phyloP scores from a whole-genome alignment of 2,888 invertebrate species.

The Meghimatium bilineatum region DNA sequence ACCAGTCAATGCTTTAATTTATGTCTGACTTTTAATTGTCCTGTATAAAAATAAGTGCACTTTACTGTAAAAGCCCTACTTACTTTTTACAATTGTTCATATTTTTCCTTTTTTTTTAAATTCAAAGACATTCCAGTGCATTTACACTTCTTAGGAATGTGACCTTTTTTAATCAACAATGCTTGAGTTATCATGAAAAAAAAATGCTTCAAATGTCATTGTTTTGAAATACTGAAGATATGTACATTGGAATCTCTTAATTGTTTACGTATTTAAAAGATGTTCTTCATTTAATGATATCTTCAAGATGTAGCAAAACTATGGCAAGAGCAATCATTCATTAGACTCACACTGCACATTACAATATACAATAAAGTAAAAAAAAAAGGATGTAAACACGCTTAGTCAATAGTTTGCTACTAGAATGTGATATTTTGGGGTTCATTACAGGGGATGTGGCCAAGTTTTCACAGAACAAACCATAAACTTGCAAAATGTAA shows the following conservation, averaged over 20 bases:
- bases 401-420: no score
- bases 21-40: not conserved
- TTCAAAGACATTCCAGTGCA: slow-evolving; percentile 25
- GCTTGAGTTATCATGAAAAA: not conserved
- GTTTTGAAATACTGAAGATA: not conserved
- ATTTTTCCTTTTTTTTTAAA: not conserved
- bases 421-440: no score
- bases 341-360: not conserved
- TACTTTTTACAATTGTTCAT: not conserved
- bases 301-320: not conserved
- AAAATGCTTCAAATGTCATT: not conserved
- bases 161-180: not conserved
- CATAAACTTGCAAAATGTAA: no score
- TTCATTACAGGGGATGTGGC: no score
- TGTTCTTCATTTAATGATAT: not conserved
- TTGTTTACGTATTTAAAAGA: not conserved
- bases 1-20: no score
- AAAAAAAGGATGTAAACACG: no score
- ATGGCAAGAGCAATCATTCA: not conserved
- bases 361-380: no score
- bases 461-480: no score
- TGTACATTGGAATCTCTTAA: not conserved
- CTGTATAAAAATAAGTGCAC: not conserved
- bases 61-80: no score
- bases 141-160: not conserved